Evolutionary conservation across 2,888 invertebrate species (phyloP).

Genomic region (Eutolmus rufibarbis): DNA sequence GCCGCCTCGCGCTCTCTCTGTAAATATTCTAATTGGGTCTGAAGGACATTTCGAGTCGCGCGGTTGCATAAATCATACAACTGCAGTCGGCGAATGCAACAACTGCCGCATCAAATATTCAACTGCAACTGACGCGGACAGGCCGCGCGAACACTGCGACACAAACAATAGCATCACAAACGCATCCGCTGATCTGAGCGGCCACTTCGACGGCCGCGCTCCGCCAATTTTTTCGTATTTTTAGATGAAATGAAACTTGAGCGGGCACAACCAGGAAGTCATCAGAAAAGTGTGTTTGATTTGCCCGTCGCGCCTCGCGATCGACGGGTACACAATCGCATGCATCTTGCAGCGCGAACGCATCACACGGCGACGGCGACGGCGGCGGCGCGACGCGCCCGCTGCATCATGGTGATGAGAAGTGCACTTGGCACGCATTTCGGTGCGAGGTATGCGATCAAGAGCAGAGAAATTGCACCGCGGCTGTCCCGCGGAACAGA

Average conservation of each 20-base stretch:
- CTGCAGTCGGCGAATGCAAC: background rate
- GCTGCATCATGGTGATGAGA: background rate
- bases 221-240: constrained; percentile 17
- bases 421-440: constrained; percentile 52
- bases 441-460: constrained; percentile 21
- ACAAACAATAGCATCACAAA: background rate
- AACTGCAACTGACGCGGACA: background rate
- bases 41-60: constrained; percentile 38
- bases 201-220: constrained; percentile 18
- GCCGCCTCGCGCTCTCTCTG: background rate
- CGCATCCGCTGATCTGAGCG: constrained; percentile 16
- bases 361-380: background rate
- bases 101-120: background rate
- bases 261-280: constrained; percentile 43
- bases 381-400: constrained; percentile 12
- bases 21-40: constrained; percentile 39
- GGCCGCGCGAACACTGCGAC: constrained; percentile 35
- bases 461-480: background rate
- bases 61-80: constrained; percentile 32
- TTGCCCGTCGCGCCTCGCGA: constrained; percentile 35
- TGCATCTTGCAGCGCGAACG: background rate
- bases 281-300: constrained; percentile 13
- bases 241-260: constrained; percentile 26
- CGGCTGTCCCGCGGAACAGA: background rate
- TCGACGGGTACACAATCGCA: constrained; percentile 5